Conservation (phyloP, 2,797 vertebrate genomes). For the Streptopelia turtur region DNA sequence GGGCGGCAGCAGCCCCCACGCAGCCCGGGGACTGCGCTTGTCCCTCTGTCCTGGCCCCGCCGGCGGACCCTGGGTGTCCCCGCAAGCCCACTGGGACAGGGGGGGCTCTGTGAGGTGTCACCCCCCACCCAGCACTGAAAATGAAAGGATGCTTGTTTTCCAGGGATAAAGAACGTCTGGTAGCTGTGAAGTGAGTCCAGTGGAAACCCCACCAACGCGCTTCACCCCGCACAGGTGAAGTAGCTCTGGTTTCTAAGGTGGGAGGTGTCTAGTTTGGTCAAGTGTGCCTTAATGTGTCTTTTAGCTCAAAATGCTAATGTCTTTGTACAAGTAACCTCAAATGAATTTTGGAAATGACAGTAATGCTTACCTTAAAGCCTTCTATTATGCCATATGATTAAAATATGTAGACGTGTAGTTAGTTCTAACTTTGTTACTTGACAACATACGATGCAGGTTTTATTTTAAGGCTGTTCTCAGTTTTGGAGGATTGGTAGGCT, state of each 20-base stretch:
- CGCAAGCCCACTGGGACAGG: fast-evolving
- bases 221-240: conserved; percentile 60
- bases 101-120: not conserved
- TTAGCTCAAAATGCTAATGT: not conserved
- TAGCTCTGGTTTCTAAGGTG: not conserved
- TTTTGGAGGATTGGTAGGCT: not conserved
- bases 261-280: not conserved
- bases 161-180: conserved; percentile 31
- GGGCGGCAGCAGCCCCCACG: not conserved
- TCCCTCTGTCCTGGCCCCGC: fast-evolving
- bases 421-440: conserved; percentile 12
- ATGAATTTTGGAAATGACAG: not conserved
- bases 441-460: not conserved
- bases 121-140: not conserved
- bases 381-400: not conserved
- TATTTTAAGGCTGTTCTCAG: not conserved
- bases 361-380: not conserved
- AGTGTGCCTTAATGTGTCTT: not conserved
- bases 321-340: not conserved
- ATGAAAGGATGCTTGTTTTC: conserved; percentile 20
- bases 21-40: not conserved
- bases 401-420: conserved; percentile 12
- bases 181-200: conserved; percentile 52
- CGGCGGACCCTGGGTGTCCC: too few relatives aligned
- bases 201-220: not conserved